Evolutionary conservation across 1,140 invertebrate genomes (phyloP).

Genomic region (Ceratosolen solmsi): DNA sequence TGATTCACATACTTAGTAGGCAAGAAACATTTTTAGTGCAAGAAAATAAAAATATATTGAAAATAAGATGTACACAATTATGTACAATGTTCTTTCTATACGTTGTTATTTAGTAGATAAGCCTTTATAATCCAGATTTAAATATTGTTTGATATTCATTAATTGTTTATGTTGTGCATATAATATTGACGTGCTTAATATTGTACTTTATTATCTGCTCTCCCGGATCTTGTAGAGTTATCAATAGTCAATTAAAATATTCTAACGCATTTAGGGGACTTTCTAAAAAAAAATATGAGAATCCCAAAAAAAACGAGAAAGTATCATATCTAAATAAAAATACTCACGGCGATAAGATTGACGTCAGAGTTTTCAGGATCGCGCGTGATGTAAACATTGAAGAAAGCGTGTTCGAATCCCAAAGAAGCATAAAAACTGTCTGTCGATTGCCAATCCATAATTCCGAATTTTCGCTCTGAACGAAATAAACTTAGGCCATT

Average conservation of each 20-base stretch:
- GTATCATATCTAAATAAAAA: conserved; percentile 7
- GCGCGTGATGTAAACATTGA: conserved; percentile 41
- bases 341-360: conserved; percentile 47
- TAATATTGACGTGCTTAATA: neutral
- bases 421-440: conserved; percentile 37
- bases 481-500: conserved; percentile 34
- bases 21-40: too few species aligned
- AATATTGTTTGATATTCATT: too few species aligned
- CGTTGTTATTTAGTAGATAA: too few species aligned
- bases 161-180: neutral
- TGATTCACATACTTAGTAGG: too few species aligned
- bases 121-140: too few species aligned
- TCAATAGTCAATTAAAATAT: neutral
- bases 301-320: neutral
- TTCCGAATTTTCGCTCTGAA: neutral
- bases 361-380: conserved; percentile 39
- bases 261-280: neutral
- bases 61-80: too few species aligned
- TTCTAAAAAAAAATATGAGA: neutral
- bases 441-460: conserved; percentile 31
- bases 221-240: neutral
- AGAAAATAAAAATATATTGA: too few species aligned
- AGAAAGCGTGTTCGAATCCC: conserved; percentile 49
- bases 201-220: neutral
- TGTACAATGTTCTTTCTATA: too few species aligned